Evolutionary conservation across 1,140 invertebrate species (phyloP), one percentile per base, ranked within the genome.

Genomic region (Luehdorfia chinensis): DNA sequence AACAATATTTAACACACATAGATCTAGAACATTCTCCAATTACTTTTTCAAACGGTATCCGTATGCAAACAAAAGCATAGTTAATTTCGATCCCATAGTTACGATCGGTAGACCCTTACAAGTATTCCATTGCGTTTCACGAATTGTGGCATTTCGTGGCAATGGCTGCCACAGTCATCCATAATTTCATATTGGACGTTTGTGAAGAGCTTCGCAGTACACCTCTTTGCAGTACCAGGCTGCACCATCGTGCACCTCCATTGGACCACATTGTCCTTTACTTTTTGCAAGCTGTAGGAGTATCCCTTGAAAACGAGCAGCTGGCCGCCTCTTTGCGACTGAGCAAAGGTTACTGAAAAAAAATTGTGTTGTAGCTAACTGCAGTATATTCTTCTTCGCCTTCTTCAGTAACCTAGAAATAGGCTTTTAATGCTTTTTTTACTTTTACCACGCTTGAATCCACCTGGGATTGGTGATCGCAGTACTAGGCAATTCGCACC

Each of bases 241-340:
- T 69, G 61, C 0, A 50, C 63, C 71, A 75, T 77, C 7, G 69
- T 64, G 36, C 74, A 77, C n/a, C 58, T 50, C 74, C 74, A 75
- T n/a, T 59, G 56, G 0, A 50, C 18, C 1, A 59, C n/a, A 2
- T 58, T 49, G 13, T 65, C 30, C 14, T 44, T 65, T 7, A 32
- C 25, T 13, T 46, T 63, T 12, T 61, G 55, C 23, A 69, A 47
- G 19, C 71, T 75, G 58, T 77, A 77, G 0, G 66, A 67, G 36
- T 69, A 75, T 6, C 71, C 71, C 1, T 66, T 36, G 56, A 47
- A 71, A 18, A 77, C 25, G 4, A 77, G 54, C 4, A 77, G 60
- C 7, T 59, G 56, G 0, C 65, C 64, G 0, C 74, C 74, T 58
- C 71, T 66, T 50, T 75, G 71, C 1, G 74, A 77, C 37, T 49